Evolutionary conservation across 1,140 invertebrate species (phyloP).

Genomic region (Anoplophora glabripennis): DNA sequence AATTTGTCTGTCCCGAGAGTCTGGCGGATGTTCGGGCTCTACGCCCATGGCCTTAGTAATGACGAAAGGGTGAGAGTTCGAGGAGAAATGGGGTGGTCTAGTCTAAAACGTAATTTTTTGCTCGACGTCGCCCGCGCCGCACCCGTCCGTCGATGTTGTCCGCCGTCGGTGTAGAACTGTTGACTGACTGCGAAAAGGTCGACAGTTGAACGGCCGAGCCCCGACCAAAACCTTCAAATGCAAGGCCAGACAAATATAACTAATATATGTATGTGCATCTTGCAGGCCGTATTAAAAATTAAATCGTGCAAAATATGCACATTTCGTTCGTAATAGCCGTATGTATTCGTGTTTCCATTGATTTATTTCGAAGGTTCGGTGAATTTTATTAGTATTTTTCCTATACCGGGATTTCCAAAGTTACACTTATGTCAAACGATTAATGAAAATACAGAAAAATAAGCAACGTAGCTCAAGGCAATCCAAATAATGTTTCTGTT

Average conservation of each 20-base stretch:
- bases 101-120: constrained; percentile 16
- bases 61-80: constrained; percentile 5
- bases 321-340: neutral
- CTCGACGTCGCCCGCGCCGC: constrained; percentile 14
- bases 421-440: too few relatives aligned
- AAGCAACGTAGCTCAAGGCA: too few relatives aligned
- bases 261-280: constrained; percentile 17
- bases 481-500: too few relatives aligned
- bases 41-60: neutral
- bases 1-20: too few relatives aligned
- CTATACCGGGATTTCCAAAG: too few relatives aligned
- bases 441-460: too few relatives aligned
- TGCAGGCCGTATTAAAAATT: constrained; percentile 25
- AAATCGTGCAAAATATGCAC: constrained; percentile 13
- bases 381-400: too few relatives aligned
- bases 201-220: constrained; percentile 24
- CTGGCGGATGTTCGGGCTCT: neutral
- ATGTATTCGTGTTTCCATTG: neutral
- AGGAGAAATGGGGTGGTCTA: constrained; percentile 15
- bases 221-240: constrained; percentile 24
- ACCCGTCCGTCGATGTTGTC: constrained; percentile 16
- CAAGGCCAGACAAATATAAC: constrained; percentile 27
- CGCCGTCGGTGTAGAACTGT: constrained; percentile 14
- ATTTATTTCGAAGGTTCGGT: too few relatives aligned
- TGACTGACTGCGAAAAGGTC: constrained; percentile 22